Conservation (phyloP, 2,888 invertebrate species). For the Dilophus febrilis region DNA sequence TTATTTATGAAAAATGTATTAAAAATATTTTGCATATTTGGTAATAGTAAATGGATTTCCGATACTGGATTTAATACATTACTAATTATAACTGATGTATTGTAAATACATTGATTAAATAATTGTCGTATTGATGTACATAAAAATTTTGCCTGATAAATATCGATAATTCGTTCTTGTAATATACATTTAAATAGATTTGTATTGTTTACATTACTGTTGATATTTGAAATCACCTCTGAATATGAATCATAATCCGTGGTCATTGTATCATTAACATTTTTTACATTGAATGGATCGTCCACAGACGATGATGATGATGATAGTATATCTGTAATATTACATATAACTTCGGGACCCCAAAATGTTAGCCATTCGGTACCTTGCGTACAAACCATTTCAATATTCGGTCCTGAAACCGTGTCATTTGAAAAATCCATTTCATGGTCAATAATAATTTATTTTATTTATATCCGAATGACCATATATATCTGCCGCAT, state of each 20-base stretch:
- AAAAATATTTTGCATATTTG: conserved; percentile 11
- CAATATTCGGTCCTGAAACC: conserved; percentile 3
- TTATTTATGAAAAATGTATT: too few relatives aligned
- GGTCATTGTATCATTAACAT: background rate
- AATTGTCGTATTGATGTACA: background rate
- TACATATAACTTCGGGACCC: conserved; percentile 20
- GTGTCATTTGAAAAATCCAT: conserved; percentile 1
- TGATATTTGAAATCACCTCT: background rate
- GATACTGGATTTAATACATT: conserved; percentile 19
- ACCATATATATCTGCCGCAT: too few relatives aligned
- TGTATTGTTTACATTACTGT: background rate
- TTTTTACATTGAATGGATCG: background rate
- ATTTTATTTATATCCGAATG: too few relatives aligned
- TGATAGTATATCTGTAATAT: background rate
- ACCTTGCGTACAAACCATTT: background rate
- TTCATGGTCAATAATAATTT: conserved; percentile 3
- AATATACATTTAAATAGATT: conserved; percentile 1
- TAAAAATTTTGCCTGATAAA: background rate
- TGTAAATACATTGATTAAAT: conserved; percentile 16
- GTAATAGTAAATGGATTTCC: conserved; percentile 24
- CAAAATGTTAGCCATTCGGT: conserved; percentile 14
- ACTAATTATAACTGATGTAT: conserved; percentile 19
- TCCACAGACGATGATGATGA: background rate
- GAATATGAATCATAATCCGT: background rate
- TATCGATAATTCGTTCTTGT: background rate